Evolutionary conservation across 2,888 invertebrate species (phyloP).

Genomic region (Sipunculus nudus): DNA sequence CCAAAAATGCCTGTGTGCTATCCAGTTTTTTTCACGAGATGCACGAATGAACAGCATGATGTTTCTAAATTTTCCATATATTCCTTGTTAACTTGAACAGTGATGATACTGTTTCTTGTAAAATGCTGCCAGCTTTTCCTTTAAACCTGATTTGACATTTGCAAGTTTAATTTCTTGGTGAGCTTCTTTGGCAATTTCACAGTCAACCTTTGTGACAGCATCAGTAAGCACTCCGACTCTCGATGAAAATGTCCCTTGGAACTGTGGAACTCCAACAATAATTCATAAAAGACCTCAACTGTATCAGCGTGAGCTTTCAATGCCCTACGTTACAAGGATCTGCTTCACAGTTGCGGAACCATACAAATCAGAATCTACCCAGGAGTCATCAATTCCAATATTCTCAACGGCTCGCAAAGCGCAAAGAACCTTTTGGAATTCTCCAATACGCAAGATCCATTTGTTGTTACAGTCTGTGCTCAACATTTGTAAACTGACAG

Average conservation of each 20-base stretch:
- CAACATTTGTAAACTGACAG: slow-evolving; percentile 11
- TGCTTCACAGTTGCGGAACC: slow-evolving; percentile 10
- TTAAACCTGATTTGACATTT: too few relatives aligned
- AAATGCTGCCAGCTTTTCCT: too few relatives aligned
- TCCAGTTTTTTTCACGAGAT: slow-evolving; percentile 20
- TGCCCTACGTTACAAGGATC: slow-evolving; percentile 15
- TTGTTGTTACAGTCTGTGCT: slow-evolving; percentile 14
- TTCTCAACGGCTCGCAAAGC: slow-evolving; percentile 14
- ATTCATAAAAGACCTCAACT: too few relatives aligned
- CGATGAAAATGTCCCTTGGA: too few relatives aligned
- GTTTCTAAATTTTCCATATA: too few relatives aligned
- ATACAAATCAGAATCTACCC: slow-evolving; percentile 19
- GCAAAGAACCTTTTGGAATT: slow-evolving; percentile 15
- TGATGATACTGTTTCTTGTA: too few relatives aligned
- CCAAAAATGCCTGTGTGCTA: slow-evolving; percentile 15
- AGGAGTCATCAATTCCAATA: slow-evolving; percentile 14
- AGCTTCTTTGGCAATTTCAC: too few relatives aligned
- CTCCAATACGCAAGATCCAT: slow-evolving; percentile 8
- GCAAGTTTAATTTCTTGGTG: too few relatives aligned
- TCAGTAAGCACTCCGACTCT: too few relatives aligned
- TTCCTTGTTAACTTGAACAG: too few relatives aligned
- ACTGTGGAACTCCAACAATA: too few relatives aligned
- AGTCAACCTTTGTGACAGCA: too few relatives aligned
- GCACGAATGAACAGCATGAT: slow-evolving; percentile 20
- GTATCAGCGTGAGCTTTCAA: slow-evolving; percentile 9